Evolutionary conservation across 2,797 vertebrate species (phyloP).

Genomic region (Sebastolobus alascanus): DNA sequence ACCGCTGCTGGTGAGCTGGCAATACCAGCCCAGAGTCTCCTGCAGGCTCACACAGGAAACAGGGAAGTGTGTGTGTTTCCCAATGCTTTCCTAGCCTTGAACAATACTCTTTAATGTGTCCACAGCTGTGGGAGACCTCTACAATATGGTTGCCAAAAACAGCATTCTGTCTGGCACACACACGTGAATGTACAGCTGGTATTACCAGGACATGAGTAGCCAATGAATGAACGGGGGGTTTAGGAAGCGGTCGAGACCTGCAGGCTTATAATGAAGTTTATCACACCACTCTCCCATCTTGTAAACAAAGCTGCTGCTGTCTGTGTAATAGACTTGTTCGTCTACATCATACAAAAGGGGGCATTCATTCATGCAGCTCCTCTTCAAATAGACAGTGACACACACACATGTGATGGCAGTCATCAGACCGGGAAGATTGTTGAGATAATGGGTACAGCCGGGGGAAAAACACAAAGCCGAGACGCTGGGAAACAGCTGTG

Average conservation of each 20-base stretch:
- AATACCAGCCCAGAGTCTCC: conserved; percentile 22
- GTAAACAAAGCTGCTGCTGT: conserved; percentile 67
- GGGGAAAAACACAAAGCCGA: not conserved
- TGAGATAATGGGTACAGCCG: conserved; percentile 8
- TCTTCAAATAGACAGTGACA: conserved; percentile 18
- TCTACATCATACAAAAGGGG: conserved; percentile 33
- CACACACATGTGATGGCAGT: conserved; percentile 11
- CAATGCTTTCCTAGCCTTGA: conserved; percentile 25
- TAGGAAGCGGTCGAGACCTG: conserved; percentile 42
- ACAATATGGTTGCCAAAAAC: conserved; percentile 55
- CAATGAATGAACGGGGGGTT: conserved; percentile 47
- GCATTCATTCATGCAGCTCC: conserved; percentile 39
- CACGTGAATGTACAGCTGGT: conserved; percentile 41
- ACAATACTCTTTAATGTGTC: conserved; percentile 54
- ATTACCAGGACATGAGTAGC: conserved; percentile 24
- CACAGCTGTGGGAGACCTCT: conserved; percentile 58
- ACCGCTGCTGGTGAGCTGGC: conserved; percentile 16
- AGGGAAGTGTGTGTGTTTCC: not conserved
- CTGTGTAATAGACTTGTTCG: conserved; percentile 32
- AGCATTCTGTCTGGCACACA: conserved; percentile 33
- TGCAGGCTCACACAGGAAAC: conserved; percentile 21
- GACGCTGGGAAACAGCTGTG: not conserved
- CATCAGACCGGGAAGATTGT: conserved; percentile 4
- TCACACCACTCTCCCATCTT: conserved; percentile 32
- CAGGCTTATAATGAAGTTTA: conserved; percentile 57